Conservation (phyloP, 2,113 vertebrate species). For the Eubucco bourcierii region DNA sequence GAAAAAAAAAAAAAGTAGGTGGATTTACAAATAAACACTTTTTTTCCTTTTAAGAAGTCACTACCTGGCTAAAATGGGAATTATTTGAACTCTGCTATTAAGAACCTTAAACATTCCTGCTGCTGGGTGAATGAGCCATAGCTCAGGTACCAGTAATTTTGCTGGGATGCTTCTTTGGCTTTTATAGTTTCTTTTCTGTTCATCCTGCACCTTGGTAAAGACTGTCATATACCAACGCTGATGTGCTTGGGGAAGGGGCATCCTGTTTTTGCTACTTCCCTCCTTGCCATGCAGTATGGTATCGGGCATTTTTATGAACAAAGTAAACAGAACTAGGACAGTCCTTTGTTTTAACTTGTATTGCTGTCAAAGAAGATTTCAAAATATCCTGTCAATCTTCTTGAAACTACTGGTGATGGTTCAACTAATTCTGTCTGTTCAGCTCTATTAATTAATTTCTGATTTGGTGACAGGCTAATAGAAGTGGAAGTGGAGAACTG, state of each 20-base stretch:
- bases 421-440: background rate
- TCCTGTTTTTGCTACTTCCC: accelerated
- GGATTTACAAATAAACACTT: background rate
- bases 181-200: background rate
- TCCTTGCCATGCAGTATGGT: accelerated
- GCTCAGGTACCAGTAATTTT: background rate
- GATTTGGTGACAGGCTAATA: background rate
- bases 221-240: background rate
- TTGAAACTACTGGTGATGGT: background rate
- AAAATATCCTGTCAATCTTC: background rate
- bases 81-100: background rate
- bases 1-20: background rate
- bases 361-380: background rate
- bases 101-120: background rate
- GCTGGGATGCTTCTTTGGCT: background rate
- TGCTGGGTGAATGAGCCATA: background rate
- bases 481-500: background rate
- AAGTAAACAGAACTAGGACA: background rate
- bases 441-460: background rate
- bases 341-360: background rate
- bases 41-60: background rate
- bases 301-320: background rate
- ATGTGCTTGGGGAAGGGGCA: background rate
- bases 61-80: background rate
- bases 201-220: background rate